phyloP scores from a whole-genome alignment of 2,888 invertebrate genomes.

The Opisthograptis luteolata region DNA sequence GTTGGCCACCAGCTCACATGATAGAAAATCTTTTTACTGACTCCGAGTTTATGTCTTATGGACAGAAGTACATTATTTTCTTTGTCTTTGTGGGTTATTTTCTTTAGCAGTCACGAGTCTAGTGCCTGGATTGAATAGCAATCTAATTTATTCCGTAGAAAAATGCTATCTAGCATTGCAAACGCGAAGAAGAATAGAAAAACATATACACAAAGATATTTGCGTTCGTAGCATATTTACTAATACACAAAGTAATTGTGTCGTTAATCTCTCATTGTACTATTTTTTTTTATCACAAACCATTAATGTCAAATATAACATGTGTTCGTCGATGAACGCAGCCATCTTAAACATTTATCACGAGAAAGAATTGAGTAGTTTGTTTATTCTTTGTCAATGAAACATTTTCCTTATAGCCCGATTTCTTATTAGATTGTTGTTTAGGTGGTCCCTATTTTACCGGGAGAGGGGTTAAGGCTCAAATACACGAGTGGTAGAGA shows the following conservation, averaged over 20 bases:
- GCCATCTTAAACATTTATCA: slow-evolving; percentile 47
- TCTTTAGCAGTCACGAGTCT: no score
- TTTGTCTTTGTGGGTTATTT: no score
- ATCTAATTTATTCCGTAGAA: no score
- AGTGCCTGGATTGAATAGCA: no score
- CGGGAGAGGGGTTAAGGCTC: slow-evolving; percentile 27
- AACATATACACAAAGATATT: not conserved
- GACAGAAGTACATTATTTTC: no score
- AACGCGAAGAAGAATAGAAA: no score
- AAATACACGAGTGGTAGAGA: not conserved
- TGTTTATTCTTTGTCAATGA: slow-evolving; percentile 75
- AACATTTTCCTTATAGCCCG: slow-evolving; percentile 75
- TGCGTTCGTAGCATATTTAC: not conserved
- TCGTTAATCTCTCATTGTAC: not conserved
- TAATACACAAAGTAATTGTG: not conserved
- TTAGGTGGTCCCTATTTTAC: slow-evolving; percentile 61
- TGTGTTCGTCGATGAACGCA: not conserved
- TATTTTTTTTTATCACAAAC: slow-evolving; percentile 8
- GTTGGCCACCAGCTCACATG: no score
- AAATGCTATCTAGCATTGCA: no score
- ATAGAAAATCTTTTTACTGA: no score
- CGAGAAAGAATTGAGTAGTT: slow-evolving; percentile 56
- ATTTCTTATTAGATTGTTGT: slow-evolving; percentile 76
- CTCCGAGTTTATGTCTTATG: no score
- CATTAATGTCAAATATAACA: slow-evolving; percentile 9